Evolutionary conservation across 2,113 vertebrate species (phyloP).

Genomic region (Tor tambroides): DNA sequence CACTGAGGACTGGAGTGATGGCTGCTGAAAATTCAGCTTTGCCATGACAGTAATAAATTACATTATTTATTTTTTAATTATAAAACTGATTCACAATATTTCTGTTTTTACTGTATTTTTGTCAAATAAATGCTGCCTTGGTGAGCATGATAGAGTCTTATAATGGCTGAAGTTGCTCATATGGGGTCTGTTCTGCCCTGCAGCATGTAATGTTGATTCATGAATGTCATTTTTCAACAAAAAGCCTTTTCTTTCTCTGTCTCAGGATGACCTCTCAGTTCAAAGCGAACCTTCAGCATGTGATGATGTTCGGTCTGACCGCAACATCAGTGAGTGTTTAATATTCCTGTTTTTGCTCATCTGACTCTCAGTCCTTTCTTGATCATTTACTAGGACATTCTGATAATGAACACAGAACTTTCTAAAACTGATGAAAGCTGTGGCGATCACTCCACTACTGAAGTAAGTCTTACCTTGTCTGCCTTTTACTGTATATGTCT

Average conservation of each 20-base stretch:
- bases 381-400: neutral
- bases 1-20: no score
- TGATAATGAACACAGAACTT: slow-evolving; percentile 43
- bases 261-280: neutral
- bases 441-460: slow-evolving; percentile 38
- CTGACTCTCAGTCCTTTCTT: neutral
- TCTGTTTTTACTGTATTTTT: neutral
- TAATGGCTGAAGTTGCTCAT: neutral
- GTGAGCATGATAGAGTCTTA: no score
- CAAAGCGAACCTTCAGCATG: neutral
- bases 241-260: slow-evolving; percentile 16
- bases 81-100: neutral
- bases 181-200: neutral
- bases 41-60: neutral
- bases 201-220: neutral
- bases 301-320: neutral
- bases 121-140: neutral
- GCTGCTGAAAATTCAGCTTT: neutral
- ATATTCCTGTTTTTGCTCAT: neutral
- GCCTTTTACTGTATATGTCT: neutral
- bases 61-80: neutral
- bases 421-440: slow-evolving; percentile 53
- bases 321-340: neutral
- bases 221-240: neutral
- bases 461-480: slow-evolving; percentile 6